Evolutionary conservation across 2,888 invertebrate species (phyloP).

Genomic region (Caenorhabditis sp.): DNA sequence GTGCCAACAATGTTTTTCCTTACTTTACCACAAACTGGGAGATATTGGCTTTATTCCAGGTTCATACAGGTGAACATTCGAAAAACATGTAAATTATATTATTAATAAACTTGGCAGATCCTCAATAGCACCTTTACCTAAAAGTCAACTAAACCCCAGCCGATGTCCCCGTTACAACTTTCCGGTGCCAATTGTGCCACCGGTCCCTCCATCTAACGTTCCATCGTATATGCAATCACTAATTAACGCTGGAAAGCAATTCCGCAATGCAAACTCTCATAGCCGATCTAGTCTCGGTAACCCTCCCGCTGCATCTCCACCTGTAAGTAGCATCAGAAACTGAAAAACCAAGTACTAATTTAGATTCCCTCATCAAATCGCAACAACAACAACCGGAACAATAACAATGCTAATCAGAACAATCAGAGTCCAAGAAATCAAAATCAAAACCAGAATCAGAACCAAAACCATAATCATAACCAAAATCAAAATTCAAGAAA

Average conservation of each 20-base stretch:
- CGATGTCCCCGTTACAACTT: slow-evolving; percentile 55
- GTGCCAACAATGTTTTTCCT: slow-evolving; percentile 78
- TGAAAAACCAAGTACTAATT: neutral
- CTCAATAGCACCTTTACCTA: slow-evolving; percentile 42
- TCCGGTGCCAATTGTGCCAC: slow-evolving; percentile 18
- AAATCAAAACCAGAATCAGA: slow-evolving; percentile 13
- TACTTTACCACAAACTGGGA: slow-evolving; percentile 72
- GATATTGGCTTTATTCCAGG: slow-evolving; percentile 72
- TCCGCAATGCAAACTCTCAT: slow-evolving; percentile 27
- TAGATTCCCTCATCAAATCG: slow-evolving; percentile 35
- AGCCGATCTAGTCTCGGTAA: slow-evolving; percentile 41
- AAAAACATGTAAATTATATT: no score
- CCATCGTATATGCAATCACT: slow-evolving; percentile 33
- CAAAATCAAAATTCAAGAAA: slow-evolving; percentile 18
- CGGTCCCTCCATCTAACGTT: slow-evolving; percentile 24
- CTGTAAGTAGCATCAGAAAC: slow-evolving; percentile 5
- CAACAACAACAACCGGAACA: slow-evolving; percentile 33
- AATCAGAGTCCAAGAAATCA: slow-evolving; percentile 13
- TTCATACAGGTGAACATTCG: slow-evolving; percentile 54
- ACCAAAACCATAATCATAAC: slow-evolving; percentile 27
- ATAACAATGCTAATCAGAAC: slow-evolving; percentile 9
- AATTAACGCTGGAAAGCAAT: slow-evolving; percentile 40
- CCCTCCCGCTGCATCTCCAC: slow-evolving; percentile 50
- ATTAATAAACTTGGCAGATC: slow-evolving; percentile 24
- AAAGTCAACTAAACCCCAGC: slow-evolving; percentile 33